Conservation (phyloP, 2,888 invertebrate genomes). For the Trachelus iudaicus region DNA sequence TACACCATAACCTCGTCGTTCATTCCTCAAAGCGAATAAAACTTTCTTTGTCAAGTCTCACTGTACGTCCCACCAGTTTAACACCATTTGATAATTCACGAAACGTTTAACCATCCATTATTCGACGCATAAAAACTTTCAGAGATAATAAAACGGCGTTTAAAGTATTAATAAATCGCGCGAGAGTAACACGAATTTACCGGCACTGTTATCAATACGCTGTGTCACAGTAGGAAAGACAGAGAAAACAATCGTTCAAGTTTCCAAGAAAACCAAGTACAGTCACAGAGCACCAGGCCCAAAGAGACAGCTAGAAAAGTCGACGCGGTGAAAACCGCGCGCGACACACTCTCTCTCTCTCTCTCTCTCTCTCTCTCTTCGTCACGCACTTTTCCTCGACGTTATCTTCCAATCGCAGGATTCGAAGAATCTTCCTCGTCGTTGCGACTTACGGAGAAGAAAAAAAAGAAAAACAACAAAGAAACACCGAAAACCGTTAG, state of each 20-base stretch:
- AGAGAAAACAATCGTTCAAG: neutral
- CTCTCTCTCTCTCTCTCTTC: neutral
- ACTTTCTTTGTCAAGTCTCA: neutral
- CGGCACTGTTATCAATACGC: conserved; percentile 17
- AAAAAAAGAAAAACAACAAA: neutral
- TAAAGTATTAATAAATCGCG: conserved; percentile 27
- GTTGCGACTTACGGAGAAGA: neutral
- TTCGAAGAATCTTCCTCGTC: neutral
- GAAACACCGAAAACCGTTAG: neutral
- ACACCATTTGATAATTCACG: neutral
- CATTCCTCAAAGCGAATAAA: neutral
- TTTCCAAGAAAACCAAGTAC: neutral
- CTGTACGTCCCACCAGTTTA: neutral
- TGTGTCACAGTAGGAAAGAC: neutral
- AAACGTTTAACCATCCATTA: neutral
- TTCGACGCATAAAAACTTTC: neutral
- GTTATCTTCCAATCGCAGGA: neutral
- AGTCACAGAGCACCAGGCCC: neutral
- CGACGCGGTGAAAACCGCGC: too few relatives aligned
- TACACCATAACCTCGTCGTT: neutral
- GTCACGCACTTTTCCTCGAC: neutral
- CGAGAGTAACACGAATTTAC: conserved; percentile 27
- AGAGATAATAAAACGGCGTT: neutral
- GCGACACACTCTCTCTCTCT: neutral
- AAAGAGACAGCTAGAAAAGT: neutral